Conservation (phyloP, 2,113 vertebrate genomes). For the Trichechus manatus region DNA sequence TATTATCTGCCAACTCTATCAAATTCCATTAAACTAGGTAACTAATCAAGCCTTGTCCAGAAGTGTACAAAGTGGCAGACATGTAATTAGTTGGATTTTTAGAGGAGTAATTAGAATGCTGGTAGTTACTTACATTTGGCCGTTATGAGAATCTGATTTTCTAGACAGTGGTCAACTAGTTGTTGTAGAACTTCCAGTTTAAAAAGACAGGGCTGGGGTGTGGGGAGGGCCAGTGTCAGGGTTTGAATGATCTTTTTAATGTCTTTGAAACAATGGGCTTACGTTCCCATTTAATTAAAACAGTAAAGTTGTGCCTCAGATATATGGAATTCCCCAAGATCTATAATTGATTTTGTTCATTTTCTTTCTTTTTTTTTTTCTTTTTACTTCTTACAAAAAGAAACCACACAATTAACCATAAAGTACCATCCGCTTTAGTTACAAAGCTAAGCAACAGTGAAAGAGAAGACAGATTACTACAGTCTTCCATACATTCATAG, state of each 20-base stretch:
- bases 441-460: slow-evolving; percentile 79
- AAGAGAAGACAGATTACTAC: slow-evolving; percentile 79
- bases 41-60: neutral
- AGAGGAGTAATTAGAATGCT: slow-evolving; percentile 48
- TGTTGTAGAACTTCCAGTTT: neutral
- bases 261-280: slow-evolving; percentile 84
- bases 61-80: slow-evolving; percentile 27
- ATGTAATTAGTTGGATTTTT: slow-evolving; percentile 66
- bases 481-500: slow-evolving; percentile 77
- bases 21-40: neutral
- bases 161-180: neutral
- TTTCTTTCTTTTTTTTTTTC: slow-evolving; percentile 78
- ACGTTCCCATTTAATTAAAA: slow-evolving; percentile 91
- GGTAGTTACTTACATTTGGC: slow-evolving; percentile 66
- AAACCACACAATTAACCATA: slow-evolving; percentile 83
- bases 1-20: neutral
- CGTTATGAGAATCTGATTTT: slow-evolving; percentile 26
- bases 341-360: slow-evolving; percentile 86
- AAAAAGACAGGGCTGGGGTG: neutral
- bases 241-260: slow-evolving; percentile 86
- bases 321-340: slow-evolving; percentile 79
- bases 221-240: neutral
- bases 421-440: slow-evolving; percentile 74
- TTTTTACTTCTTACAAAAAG: slow-evolving; percentile 55
- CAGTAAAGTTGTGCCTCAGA: slow-evolving; percentile 84